Evolutionary conservation across 2,888 invertebrate genomes (phyloP).

Genomic region (Leptarthrus brevirostris): DNA sequence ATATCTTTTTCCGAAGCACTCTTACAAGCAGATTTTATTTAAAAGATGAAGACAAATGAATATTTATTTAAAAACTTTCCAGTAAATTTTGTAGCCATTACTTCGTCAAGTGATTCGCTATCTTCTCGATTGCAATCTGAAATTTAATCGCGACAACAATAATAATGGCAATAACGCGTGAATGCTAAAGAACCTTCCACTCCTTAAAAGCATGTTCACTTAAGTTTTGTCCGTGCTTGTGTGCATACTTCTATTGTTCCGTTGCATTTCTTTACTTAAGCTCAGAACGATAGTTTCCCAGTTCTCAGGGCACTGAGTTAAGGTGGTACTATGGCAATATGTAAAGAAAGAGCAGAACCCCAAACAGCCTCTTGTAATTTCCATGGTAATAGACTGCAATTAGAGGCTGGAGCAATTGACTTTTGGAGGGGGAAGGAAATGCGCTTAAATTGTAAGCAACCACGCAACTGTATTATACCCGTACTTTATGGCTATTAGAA

Average conservation of each 20-base stretch:
- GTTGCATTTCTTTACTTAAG: too few relatives aligned
- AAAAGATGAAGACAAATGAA: too few relatives aligned
- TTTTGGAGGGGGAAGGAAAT: slow-evolving; percentile 21
- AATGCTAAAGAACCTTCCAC: slow-evolving; percentile 9
- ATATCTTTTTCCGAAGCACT: too few relatives aligned
- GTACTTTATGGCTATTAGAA: slow-evolving; percentile 15
- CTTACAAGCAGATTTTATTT: too few relatives aligned
- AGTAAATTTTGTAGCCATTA: too few relatives aligned
- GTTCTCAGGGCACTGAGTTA: too few relatives aligned
- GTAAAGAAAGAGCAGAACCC: slow-evolving; percentile 7
- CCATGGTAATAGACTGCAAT: slow-evolving; percentile 11
- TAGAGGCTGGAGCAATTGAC: slow-evolving; percentile 12
- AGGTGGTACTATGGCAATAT: neutral
- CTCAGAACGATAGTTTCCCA: too few relatives aligned
- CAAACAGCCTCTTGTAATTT: slow-evolving; percentile 19
- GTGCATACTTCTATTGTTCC: too few relatives aligned
- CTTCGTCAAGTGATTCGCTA: too few relatives aligned
- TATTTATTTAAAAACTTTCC: too few relatives aligned
- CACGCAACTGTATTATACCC: neutral
- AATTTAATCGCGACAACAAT: too few relatives aligned
- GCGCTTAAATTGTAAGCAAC: slow-evolving; percentile 17
- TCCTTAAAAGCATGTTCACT: slow-evolving; percentile 25
- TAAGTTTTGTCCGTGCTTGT: neutral
- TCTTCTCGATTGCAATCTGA: too few relatives aligned
- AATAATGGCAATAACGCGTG: slow-evolving; percentile 19